Evolutionary conservation across 2,113 vertebrate genomes (phyloP).

Genomic region (Centropristis striata): DNA sequence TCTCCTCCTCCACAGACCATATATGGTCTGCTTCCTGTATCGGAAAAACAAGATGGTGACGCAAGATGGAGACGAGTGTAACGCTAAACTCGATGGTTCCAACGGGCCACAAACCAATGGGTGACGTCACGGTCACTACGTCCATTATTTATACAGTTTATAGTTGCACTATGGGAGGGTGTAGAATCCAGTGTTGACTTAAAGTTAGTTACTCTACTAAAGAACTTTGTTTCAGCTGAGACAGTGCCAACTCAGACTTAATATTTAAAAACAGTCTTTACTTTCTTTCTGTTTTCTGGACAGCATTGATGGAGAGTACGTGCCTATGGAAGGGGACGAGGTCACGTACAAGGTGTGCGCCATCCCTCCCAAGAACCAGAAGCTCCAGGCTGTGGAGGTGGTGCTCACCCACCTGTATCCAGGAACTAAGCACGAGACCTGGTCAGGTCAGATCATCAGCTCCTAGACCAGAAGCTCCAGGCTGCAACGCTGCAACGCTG

Average conservation of each 20-base stretch:
- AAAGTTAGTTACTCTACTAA: too few relatives aligned
- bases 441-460: conserved; percentile 97
- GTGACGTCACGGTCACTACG: too few relatives aligned
- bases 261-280: neutral
- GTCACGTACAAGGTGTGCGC: conserved; percentile 98
- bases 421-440: conserved; percentile 96
- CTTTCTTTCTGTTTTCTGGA: neutral
- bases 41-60: too few relatives aligned
- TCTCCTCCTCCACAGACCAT: too few relatives aligned
- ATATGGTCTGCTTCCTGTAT: too few relatives aligned
- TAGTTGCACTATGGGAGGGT: too few relatives aligned
- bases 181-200: too few relatives aligned
- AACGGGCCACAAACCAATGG: too few relatives aligned
- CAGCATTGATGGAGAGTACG: conserved; percentile 98
- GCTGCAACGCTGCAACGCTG: neutral
- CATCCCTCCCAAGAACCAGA: conserved; percentile 98
- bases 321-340: conserved; percentile 96
- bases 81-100: too few relatives aligned
- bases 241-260: neutral
- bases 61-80: too few relatives aligned
- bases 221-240: too few relatives aligned
- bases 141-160: too few relatives aligned
- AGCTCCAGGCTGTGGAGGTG: conserved; percentile 98
- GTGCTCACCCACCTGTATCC: conserved; percentile 95
- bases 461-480: conserved; percentile 84